A percentile compares a stretch with the other conserved stretches of the same genome.
phyloP scores from a whole-genome alignment of 2,113 vertebrate species.

The Heptranchias perlo region DNA sequence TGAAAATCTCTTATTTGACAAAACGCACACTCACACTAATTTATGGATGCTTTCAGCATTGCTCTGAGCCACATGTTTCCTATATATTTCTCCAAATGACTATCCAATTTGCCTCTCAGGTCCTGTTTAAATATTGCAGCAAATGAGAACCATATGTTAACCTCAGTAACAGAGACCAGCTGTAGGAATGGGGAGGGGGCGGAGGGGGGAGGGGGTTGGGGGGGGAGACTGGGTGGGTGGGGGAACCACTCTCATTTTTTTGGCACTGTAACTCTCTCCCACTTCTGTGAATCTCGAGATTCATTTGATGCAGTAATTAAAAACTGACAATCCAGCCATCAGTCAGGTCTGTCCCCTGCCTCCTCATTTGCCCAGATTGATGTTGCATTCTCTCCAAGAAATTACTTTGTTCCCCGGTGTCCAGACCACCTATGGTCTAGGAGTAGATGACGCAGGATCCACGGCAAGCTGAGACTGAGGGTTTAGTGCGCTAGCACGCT shows the following conservation, averaged over 20 bases:
- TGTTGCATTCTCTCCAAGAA: too few species aligned
- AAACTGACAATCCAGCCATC: neutral
- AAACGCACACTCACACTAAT: neutral
- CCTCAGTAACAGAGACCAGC: neutral
- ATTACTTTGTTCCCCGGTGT: too few species aligned
- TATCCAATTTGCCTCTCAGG: neutral
- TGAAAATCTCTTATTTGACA: neutral
- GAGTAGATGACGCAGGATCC: too few species aligned
- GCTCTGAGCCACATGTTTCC: slow-evolving; percentile 12
- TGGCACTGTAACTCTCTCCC: neutral
- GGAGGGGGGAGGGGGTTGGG: neutral
- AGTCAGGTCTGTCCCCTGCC: too few species aligned
- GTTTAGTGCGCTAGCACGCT: too few species aligned
- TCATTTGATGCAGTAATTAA: neutral
- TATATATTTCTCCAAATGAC: neutral
- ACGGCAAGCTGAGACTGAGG: too few species aligned
- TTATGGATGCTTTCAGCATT: slow-evolving; percentile 26
- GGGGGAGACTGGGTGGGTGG: neutral
- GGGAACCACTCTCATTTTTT: neutral
- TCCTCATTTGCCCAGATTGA: neutral
- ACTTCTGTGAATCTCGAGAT: neutral
- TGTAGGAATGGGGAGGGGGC: neutral
- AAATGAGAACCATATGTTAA: slow-evolving; percentile 6
- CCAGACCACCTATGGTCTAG: too few species aligned
- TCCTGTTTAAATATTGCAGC: neutral